These are phyloP conservation scores for Aselliscus stoliczkanus DNA, from an alignment of 2,797 vertebrate species.

Conservation along the genomic window DNA sequence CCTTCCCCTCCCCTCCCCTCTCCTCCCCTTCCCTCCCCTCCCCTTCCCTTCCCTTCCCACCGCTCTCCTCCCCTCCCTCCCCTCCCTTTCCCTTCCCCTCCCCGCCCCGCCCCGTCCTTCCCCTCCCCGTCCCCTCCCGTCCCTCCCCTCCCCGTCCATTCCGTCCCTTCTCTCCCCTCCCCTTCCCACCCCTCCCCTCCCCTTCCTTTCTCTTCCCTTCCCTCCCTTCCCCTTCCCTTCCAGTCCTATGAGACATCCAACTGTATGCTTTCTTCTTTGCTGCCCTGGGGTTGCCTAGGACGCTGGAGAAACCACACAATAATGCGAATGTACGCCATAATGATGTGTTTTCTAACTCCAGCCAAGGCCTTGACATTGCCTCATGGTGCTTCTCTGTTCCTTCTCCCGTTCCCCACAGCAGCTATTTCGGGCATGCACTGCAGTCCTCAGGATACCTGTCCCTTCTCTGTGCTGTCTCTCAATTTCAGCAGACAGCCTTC, in stretches of 20 bases:
- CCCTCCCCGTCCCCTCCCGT: too few relatives aligned
- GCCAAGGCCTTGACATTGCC: neutral
- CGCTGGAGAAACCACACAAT: neutral
- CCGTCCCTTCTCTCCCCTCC: too few relatives aligned
- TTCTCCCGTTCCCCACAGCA: neutral
- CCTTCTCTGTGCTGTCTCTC: neutral
- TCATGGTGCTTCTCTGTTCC: neutral
- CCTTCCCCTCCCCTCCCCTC: too few relatives aligned
- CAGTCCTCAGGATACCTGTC: neutral
- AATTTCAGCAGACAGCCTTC: neutral
- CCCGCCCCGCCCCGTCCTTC: too few relatives aligned
- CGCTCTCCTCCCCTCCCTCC: too few relatives aligned
- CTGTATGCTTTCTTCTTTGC: neutral
- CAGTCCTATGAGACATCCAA: neutral
- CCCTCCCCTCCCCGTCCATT: too few relatives aligned
- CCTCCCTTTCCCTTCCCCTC: neutral
- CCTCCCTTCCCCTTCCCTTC: neutral
- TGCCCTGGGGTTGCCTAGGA: neutral
- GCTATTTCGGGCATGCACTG: neutral
- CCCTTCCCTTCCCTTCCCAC: too few relatives aligned
- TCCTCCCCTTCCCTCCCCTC: too few relatives aligned
- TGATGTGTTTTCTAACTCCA: neutral
- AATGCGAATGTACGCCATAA: neutral
- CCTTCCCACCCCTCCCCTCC: too few relatives aligned
- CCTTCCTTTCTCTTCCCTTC: too few relatives aligned